These are phyloP conservation scores for Salticus scenicus DNA, from an alignment of 2,888 invertebrate genomes.

Conservation along the genomic window DNA sequence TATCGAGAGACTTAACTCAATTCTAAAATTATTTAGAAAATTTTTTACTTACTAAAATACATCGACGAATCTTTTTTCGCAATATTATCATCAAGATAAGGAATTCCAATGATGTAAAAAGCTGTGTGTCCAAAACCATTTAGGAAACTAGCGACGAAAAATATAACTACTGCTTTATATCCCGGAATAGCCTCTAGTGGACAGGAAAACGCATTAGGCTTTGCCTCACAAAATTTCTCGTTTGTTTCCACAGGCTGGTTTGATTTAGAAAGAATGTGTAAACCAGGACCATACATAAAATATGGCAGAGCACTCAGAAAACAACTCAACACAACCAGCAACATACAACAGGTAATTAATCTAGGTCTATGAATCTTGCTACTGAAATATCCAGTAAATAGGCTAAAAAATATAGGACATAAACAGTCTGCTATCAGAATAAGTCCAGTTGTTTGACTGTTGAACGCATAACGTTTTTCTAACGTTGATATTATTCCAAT, in stretches of 20 bases:
- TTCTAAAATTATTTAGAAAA: no score
- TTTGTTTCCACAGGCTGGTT: neutral
- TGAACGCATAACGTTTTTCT: slow-evolving; percentile 70
- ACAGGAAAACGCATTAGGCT: neutral
- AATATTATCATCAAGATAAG: slow-evolving; percentile 71
- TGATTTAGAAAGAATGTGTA: slow-evolving; percentile 40
- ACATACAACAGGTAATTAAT: slow-evolving; percentile 49
- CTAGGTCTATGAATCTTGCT: slow-evolving; percentile 58
- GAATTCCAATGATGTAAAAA: slow-evolving; percentile 67
- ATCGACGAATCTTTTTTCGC: slow-evolving; percentile 70
- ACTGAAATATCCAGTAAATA: slow-evolving; percentile 69
- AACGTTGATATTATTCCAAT: slow-evolving; percentile 67
- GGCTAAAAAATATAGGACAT: slow-evolving; percentile 34
- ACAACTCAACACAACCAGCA: slow-evolving; percentile 52
- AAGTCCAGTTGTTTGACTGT: slow-evolving; percentile 61
- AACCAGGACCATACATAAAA: slow-evolving; percentile 69
- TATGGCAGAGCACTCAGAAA: slow-evolving; percentile 67
- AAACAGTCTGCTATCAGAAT: slow-evolving; percentile 70
- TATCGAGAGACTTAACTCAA: no score
- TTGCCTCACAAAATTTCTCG: neutral
- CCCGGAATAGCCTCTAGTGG: slow-evolving; percentile 25
- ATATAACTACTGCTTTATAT: slow-evolving; percentile 52
- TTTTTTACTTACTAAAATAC: slow-evolving; percentile 61
- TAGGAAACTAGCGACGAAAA: slow-evolving; percentile 70
- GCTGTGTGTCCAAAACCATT: slow-evolving; percentile 71